Evolutionary conservation across 2,113 vertebrate species (phyloP).

Genomic region (Todiramphus chloris): DNA sequence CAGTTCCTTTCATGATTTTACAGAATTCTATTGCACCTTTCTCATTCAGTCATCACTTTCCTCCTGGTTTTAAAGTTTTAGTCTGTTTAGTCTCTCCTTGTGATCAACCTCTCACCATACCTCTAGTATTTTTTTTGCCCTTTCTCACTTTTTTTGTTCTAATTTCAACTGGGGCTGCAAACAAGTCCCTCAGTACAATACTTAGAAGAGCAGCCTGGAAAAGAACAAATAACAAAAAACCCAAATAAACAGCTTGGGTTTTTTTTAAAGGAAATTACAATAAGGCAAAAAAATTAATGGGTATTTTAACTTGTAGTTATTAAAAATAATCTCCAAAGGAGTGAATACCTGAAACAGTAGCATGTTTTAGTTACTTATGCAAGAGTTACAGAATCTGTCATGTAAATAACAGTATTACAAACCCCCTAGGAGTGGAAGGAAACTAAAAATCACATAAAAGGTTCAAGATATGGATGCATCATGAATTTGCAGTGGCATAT

Average conservation of each 20-base stretch:
- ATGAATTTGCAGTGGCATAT: not conserved
- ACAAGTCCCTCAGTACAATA: slow-evolving; percentile 90
- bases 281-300: not conserved
- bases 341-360: not conserved
- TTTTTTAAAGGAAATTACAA: not conserved
- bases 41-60: not conserved
- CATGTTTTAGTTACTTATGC: not conserved
- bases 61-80: not conserved
- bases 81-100: not conserved
- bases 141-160: not conserved
- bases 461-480: not conserved
- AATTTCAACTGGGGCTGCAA: slow-evolving; percentile 66
- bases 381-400: not conserved
- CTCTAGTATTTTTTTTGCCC: not conserved
- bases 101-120: not conserved
- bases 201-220: slow-evolving; percentile 87
- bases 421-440: not conserved
- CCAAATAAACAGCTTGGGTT: not conserved
- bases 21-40: not conserved
- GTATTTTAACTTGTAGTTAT: not conserved
- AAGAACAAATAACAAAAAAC: not conserved
- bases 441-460: not conserved
- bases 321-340: not conserved
- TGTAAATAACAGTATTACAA: not conserved
- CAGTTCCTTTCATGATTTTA: not conserved